Evolutionary conservation across 1,140 invertebrate species (phyloP).

Genomic region (Drosophila mauritiana): DNA sequence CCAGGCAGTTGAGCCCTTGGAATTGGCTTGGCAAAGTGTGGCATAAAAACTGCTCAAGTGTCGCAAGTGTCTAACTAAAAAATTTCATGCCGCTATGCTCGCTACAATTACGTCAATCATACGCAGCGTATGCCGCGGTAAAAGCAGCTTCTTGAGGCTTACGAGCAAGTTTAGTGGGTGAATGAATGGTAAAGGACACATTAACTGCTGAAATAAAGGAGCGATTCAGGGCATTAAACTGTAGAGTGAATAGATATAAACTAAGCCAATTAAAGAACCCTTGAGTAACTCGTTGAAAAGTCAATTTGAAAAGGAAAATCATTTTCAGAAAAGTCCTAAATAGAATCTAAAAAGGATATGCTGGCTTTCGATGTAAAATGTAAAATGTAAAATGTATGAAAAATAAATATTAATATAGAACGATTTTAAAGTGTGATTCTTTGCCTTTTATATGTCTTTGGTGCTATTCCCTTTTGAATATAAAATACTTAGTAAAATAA

Average conservation of each 20-base stretch:
- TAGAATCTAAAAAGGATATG: too few species aligned
- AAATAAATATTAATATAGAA: too few species aligned
- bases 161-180: constrained; percentile 7
- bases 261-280: constrained; percentile 14
- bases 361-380: too few species aligned
- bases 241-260: not conserved
- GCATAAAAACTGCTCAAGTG: constrained; percentile 59
- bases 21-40: constrained; percentile 60
- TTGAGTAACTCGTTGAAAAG: not conserved
- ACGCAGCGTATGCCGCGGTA: constrained; percentile 32
- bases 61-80: constrained; percentile 28
- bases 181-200: not conserved
- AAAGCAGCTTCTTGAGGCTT: constrained; percentile 23
- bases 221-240: constrained; percentile 8
- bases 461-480: too few species aligned
- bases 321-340: too few species aligned
- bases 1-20: constrained; percentile 75
- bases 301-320: not conserved
- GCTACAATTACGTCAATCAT: constrained; percentile 67
- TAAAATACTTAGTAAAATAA: too few species aligned
- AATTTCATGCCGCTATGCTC: constrained; percentile 35
- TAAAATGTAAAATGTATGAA: too few species aligned
- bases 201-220: constrained; percentile 4
- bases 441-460: too few species aligned
- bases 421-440: too few species aligned